Evolutionary conservation across 2,113 vertebrate genomes (phyloP).

Genomic region (Formicarius rufipectus): DNA sequence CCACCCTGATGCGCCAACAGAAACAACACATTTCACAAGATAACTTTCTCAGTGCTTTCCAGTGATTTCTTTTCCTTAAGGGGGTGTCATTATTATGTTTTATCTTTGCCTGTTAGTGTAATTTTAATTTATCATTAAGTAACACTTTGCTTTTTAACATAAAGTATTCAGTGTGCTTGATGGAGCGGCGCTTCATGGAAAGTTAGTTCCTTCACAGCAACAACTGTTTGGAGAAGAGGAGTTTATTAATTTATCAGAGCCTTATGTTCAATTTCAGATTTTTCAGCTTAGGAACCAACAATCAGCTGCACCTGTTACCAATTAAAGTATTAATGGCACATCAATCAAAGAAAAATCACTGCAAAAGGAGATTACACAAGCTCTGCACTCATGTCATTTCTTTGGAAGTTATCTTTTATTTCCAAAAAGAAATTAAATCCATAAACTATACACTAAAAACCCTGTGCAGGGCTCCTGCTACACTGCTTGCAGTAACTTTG

Average conservation of each 20-base stretch:
- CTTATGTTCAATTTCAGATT: slow-evolving; percentile 85
- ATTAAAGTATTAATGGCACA: slow-evolving; percentile 86
- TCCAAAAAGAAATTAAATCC: slow-evolving; percentile 75
- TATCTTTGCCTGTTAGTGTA: slow-evolving; percentile 71
- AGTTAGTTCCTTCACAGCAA: slow-evolving; percentile 79
- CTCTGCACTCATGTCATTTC: slow-evolving; percentile 70
- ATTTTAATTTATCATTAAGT: slow-evolving; percentile 84
- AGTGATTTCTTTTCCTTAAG: slow-evolving; percentile 75
- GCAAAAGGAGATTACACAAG: slow-evolving; percentile 74
- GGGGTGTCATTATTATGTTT: slow-evolving; percentile 72
- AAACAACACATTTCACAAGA: slow-evolving; percentile 73
- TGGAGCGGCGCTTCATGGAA: slow-evolving; percentile 77
- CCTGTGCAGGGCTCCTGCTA: background rate
- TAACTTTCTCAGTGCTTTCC: slow-evolving; percentile 63
- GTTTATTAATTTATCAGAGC: slow-evolving; percentile 88
- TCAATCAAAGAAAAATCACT: slow-evolving; percentile 82
- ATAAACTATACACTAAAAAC: slow-evolving; percentile 59
- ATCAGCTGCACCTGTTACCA: slow-evolving; percentile 87
- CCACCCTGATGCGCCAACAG: slow-evolving; percentile 60
- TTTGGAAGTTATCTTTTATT: slow-evolving; percentile 77
- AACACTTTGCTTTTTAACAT: slow-evolving; percentile 83
- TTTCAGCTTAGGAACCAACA: slow-evolving; percentile 80
- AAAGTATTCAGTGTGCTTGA: slow-evolving; percentile 81
- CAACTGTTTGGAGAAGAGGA: slow-evolving; percentile 83
- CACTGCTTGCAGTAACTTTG: slow-evolving; percentile 27